These are phyloP conservation scores for Spodoptera exigua DNA, from an alignment of 2,888 invertebrate genomes.

Conservation along the genomic window DNA sequence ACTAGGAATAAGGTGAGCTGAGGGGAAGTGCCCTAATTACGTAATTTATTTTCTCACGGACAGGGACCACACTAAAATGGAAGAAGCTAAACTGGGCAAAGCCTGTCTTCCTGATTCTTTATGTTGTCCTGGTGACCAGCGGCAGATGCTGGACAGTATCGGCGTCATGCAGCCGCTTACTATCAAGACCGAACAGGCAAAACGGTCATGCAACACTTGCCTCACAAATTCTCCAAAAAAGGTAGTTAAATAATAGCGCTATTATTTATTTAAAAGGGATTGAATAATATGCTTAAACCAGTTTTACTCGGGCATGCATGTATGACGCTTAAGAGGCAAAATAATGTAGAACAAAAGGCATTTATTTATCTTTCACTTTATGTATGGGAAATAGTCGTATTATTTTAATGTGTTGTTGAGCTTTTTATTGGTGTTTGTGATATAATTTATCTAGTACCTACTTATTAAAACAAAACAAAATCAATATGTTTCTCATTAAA, in stretches of 20 bases:
- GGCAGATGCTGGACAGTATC: slow-evolving; percentile 77
- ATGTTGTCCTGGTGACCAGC: slow-evolving; percentile 81
- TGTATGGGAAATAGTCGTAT: slow-evolving; percentile 43
- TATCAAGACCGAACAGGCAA: slow-evolving; percentile 87
- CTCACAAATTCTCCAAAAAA: slow-evolving; percentile 85
- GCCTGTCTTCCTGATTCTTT: slow-evolving; percentile 78
- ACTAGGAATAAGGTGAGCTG: no score
- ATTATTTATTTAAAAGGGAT: slow-evolving; percentile 1
- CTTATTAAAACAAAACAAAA: slow-evolving; percentile 3
- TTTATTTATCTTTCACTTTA: slow-evolving; percentile 26
- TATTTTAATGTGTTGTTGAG: slow-evolving; percentile 21
- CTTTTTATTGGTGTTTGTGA: slow-evolving; percentile 8
- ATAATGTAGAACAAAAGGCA: no score
- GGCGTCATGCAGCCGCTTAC: slow-evolving; percentile 85
- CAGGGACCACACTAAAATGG: slow-evolving; percentile 84
- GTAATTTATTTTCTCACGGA: slow-evolving; percentile 26
- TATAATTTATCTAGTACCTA: no score
- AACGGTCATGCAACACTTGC: slow-evolving; percentile 85
- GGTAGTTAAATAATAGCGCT: slow-evolving; percentile 65
- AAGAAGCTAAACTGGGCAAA: slow-evolving; percentile 81
- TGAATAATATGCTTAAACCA: no score
- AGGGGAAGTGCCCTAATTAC: background rate
- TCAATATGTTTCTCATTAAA: background rate
- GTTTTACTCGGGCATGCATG: no score
- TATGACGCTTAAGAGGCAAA: no score